Evolutionary conservation across 2,113 vertebrate species (phyloP).

Genomic region (Saccopteryx bilineata): DNA sequence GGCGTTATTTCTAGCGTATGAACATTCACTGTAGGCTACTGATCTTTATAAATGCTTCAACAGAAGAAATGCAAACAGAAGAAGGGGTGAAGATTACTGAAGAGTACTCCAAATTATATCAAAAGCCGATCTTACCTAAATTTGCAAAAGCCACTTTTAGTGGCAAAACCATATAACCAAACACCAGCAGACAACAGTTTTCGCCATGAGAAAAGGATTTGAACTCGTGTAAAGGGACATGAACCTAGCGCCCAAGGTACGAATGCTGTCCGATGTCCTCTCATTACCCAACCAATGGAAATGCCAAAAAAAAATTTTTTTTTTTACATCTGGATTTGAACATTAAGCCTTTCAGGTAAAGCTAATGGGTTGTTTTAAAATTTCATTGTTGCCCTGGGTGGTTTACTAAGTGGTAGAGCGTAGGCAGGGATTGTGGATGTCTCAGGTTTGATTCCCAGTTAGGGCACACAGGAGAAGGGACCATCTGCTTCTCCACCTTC

Average conservation of each 20-base stretch:
- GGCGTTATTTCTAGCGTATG: accelerated
- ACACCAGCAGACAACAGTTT: background rate
- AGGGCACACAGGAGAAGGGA: too few species aligned
- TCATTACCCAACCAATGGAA: accelerated
- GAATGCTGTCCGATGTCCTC: too few species aligned
- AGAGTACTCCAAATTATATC: background rate
- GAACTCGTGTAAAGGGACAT: background rate
- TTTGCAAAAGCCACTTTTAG: background rate
- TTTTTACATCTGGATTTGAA: background rate
- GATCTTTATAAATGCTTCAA: background rate
- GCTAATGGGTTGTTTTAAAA: background rate
- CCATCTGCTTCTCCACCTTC: too few species aligned
- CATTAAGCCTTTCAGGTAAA: background rate
- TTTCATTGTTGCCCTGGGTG: background rate
- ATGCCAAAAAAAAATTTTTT: accelerated
- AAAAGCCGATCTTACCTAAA: background rate
- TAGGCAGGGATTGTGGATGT: too few species aligned
- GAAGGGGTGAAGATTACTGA: accelerated
- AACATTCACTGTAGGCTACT: accelerated
- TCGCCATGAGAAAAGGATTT: background rate
- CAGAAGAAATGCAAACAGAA: background rate
- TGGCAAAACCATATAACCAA: background rate
- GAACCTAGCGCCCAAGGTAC: accelerated
- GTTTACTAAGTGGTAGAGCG: too few species aligned
- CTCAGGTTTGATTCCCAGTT: too few species aligned